Conservation (phyloP, 2,888 invertebrate species). For the Lymantria dispar region DNA sequence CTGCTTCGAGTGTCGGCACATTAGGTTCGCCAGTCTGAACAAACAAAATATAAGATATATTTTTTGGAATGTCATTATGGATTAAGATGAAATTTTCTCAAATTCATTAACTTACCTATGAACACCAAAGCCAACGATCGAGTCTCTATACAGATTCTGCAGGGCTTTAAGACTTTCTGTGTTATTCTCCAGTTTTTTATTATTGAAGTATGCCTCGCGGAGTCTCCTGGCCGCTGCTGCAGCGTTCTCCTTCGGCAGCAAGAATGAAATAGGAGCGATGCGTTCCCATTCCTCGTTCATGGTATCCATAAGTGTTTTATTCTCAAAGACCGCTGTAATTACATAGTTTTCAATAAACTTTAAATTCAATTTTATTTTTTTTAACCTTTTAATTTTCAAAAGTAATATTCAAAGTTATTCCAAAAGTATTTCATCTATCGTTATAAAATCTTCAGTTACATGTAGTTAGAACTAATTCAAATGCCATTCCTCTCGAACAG, state of each 20-base stretch:
- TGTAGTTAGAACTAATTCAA: no score
- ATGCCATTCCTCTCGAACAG: no score
- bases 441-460: no score
- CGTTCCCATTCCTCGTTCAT: constrained; percentile 84
- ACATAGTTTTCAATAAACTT: no score
- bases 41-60: no score
- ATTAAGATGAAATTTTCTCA: no score
- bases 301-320: constrained; percentile 77
- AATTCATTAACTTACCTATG: constrained; percentile 57
- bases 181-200: constrained; percentile 56
- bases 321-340: constrained; percentile 78
- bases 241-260: constrained; percentile 80
- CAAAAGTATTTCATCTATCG: no score
- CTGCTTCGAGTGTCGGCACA: constrained; percentile 77
- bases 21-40: constrained; percentile 79
- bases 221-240: constrained; percentile 76
- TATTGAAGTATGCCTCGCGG: constrained; percentile 65
- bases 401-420: no score
- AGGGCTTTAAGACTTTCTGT: constrained; percentile 60
- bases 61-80: no score
- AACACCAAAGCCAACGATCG: constrained; percentile 80
- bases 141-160: constrained; percentile 83
- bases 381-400: no score
- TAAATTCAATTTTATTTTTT: no score
- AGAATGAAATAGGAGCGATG: constrained; percentile 86